Percentiles rank a stretch among this genome's conserved stretches.
phyloP scores from a whole-genome alignment of 2,797 vertebrate species.

The Odontamblyopus lacepedii region DNA sequence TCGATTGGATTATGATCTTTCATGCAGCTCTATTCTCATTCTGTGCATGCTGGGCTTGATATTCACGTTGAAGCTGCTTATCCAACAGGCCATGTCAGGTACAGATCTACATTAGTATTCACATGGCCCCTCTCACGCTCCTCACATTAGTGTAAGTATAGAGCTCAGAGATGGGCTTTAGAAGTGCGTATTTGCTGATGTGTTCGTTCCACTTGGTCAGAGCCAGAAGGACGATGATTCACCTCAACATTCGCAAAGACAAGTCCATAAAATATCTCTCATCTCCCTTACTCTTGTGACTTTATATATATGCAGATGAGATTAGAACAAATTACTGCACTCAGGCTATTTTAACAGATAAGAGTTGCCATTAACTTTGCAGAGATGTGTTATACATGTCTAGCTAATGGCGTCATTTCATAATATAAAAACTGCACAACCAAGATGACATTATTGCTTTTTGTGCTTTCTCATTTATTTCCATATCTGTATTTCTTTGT shows the following conservation, averaged over 20 bases:
- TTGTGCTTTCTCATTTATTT: constrained; percentile 5
- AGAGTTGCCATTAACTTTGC: constrained; percentile 29
- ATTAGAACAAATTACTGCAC: constrained; percentile 58
- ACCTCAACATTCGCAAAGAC: constrained; percentile 29
- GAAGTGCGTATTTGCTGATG: not conserved
- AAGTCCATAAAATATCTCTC: constrained; percentile 17
- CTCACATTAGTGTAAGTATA: not conserved
- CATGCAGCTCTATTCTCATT: not conserved
- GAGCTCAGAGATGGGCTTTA: not conserved
- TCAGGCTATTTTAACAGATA: constrained; percentile 35
- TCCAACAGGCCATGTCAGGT: not conserved
- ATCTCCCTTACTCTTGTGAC: constrained; percentile 48
- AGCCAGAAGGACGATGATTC: constrained; percentile 13
- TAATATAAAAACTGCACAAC: constrained; percentile 15
- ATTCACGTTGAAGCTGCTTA: not conserved
- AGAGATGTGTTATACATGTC: not conserved
- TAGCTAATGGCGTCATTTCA: constrained; percentile 40
- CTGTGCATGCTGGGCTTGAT: not conserved
- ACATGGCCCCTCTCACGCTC: not conserved
- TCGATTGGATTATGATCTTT: no score
- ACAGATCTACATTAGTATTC: not conserved
- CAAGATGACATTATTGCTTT: constrained; percentile 20
- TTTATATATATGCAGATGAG: constrained; percentile 44
- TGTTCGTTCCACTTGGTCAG: constrained; percentile 14
- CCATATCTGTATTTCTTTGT: constrained; percentile 21